Evolutionary conservation across 2,113 vertebrate species (phyloP).

Genomic region (Poeciliopsis turrubarensis): DNA sequence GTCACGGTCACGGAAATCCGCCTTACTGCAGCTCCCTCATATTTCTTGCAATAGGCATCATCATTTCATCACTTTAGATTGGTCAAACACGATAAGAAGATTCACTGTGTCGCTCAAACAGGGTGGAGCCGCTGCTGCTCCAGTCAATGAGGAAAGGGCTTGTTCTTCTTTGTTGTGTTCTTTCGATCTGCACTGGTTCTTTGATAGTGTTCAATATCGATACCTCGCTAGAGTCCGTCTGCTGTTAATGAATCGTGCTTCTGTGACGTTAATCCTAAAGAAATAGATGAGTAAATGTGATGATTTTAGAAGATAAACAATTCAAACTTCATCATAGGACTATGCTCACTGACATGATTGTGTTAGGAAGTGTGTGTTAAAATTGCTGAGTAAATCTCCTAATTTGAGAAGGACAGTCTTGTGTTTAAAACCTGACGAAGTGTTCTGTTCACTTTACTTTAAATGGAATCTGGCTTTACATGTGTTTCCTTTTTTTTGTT

Average conservation of each 20-base stretch:
- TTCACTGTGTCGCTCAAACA: neutral
- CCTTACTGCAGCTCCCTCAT: conserved; percentile 21
- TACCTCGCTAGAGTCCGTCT: neutral
- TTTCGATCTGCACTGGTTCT: neutral
- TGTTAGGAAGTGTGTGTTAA: neutral
- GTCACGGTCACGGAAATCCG: conserved; percentile 35
- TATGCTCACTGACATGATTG: neutral
- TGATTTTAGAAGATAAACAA: too few species aligned
- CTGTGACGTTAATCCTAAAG: neutral
- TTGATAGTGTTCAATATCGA: neutral
- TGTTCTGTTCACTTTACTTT: neutral
- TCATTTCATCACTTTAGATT: conserved; percentile 9
- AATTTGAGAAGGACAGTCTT: neutral
- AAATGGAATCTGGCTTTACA: neutral
- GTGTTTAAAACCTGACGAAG: neutral
- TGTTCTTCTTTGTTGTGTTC: neutral
- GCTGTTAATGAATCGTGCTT: neutral
- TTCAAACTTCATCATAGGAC: neutral
- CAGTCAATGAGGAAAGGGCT: neutral
- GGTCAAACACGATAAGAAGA: neutral
- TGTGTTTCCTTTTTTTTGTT: neutral
- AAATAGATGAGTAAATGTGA: neutral
- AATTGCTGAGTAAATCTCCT: neutral
- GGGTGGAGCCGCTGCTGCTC: neutral
- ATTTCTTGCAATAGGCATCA: conserved; percentile 3